Percentiles rank a stretch among this genome's conserved stretches.
These are phyloP conservation scores for Cuculus canorus DNA, from an alignment of 2,797 vertebrate species.

Conservation along the genomic window DNA sequence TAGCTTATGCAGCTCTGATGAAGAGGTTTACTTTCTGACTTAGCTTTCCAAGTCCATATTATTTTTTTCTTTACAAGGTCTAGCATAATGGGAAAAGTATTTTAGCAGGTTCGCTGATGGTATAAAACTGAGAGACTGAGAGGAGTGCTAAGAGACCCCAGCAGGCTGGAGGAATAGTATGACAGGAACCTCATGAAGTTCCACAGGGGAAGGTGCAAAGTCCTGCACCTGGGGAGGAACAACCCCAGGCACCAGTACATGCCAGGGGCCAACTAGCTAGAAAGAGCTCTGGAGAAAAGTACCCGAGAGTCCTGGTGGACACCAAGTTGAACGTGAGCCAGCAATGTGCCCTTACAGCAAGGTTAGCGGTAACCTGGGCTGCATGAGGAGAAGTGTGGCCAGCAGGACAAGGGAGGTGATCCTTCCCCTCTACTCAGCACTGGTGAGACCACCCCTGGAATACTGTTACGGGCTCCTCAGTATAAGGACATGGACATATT, in stretches of 20 bases:
- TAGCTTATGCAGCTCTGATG: not conserved
- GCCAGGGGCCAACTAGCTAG: not conserved
- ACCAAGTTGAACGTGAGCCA: not conserved
- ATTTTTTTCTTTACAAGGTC: not conserved
- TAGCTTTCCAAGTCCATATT: not conserved
- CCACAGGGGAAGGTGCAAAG: not conserved
- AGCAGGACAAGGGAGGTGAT: not conserved
- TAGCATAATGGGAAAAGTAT: not conserved
- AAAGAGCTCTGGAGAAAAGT: not conserved
- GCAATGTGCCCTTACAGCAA: not conserved
- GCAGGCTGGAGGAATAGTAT: not conserved
- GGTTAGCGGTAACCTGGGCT: not conserved
- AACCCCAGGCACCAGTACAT: not conserved
- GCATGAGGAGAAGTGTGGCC: not conserved
- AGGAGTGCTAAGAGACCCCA: not conserved
- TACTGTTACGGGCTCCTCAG: not conserved
- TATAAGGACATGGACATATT: not conserved
- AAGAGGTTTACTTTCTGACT: not conserved
- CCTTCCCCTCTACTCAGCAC: not conserved
- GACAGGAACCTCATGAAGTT: not conserved
- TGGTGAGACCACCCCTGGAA: not conserved
- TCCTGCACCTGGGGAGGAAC: not conserved
- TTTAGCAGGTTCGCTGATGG: not conserved
- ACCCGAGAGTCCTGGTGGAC: not conserved
- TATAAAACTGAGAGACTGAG: not conserved